Conservation (phyloP, 64 coral and sea anemone genomes). For the Exaiptasia diaphana region DNA sequence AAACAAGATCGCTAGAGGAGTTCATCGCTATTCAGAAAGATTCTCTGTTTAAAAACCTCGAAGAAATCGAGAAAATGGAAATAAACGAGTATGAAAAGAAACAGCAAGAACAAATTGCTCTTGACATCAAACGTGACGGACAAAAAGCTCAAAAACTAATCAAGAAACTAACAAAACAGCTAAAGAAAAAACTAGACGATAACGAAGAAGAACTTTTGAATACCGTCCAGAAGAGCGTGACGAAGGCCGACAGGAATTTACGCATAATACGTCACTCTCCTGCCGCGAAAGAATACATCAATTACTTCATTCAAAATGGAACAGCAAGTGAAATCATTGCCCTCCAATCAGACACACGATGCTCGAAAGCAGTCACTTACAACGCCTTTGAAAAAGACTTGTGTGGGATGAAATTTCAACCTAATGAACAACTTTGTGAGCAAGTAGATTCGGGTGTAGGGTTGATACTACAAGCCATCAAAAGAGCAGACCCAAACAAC, state of each 20-base stretch:
- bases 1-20: background rate
- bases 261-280: background rate
- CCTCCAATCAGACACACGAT: background rate
- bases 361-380: background rate
- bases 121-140: background rate
- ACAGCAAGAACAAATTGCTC: background rate
- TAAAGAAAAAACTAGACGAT: background rate
- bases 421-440: background rate
- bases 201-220: background rate
- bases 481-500: background rate
- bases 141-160: background rate
- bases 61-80: background rate
- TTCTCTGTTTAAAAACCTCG: background rate
- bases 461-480: background rate
- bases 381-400: background rate
- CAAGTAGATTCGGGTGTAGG: background rate
- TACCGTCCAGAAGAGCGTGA: background rate
- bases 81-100: background rate
- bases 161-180: background rate
- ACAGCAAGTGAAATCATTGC: background rate
- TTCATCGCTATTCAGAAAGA: background rate
- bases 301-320: background rate
- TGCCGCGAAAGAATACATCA: constrained; percentile 1
- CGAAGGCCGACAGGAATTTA: background rate
- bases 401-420: background rate